These are phyloP conservation scores for Willisornis vidua DNA, from an alignment of 2,113 vertebrate genomes.

Conservation along the genomic window DNA sequence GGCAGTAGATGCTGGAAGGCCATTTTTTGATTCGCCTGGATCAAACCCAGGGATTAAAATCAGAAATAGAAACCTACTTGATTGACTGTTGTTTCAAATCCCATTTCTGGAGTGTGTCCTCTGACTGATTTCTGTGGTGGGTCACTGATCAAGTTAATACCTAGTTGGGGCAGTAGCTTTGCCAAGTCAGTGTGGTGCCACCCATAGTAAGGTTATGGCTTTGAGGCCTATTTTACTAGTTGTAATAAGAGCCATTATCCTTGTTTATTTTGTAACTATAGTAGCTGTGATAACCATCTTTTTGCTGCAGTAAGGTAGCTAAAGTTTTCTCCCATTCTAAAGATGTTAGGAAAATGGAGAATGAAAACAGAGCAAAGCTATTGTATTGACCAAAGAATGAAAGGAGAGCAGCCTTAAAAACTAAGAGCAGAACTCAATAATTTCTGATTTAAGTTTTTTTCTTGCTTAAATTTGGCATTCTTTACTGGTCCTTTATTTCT, in stretches of 20 bases:
- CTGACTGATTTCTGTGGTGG: neutral
- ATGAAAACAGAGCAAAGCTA: neutral
- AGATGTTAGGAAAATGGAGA: neutral
- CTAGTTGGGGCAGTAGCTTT: neutral
- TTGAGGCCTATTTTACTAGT: neutral
- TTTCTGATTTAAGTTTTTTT: neutral
- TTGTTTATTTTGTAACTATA: conserved; percentile 7
- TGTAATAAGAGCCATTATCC: neutral
- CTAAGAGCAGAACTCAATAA: neutral
- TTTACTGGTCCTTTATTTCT: neutral
- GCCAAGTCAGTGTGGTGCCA: neutral
- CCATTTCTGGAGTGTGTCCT: neutral
- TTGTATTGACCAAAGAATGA: neutral
- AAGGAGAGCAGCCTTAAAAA: neutral
- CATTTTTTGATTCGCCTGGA: neutral
- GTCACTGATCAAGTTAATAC: neutral
- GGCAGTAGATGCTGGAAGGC: neutral
- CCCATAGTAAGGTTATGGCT: neutral
- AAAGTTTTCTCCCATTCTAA: neutral
- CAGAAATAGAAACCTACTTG: neutral
- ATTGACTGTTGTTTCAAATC: neutral
- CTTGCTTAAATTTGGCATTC: neutral
- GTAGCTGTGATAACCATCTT: neutral
- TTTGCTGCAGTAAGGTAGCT: neutral
- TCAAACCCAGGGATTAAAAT: conserved; percentile 34